Conservation (phyloP, 2,113 vertebrate genomes). For the Merops nubicus region DNA sequence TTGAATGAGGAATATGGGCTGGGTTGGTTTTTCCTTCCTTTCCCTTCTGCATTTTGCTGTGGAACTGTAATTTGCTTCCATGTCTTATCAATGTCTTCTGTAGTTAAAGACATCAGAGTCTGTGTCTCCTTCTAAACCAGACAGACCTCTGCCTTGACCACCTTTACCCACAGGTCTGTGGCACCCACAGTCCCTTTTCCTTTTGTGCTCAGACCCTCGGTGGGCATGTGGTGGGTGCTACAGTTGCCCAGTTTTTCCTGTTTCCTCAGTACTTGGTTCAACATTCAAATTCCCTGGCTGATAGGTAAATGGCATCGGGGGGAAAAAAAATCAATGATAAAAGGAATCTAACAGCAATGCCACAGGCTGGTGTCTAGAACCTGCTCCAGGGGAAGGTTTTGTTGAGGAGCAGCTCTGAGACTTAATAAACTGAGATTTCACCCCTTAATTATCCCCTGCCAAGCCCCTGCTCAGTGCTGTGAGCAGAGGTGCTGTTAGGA, state of each 20-base stretch:
- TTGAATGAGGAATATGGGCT: not conserved
- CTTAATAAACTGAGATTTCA: conserved; percentile 3
- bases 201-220: not conserved
- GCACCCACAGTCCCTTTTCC: fast-evolving
- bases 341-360: not conserved
- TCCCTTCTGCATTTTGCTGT: not conserved
- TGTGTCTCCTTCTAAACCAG: not conserved
- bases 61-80: not conserved
- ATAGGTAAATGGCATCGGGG: not conserved
- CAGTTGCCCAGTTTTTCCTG: not conserved
- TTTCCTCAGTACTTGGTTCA: not conserved
- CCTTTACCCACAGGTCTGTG: not conserved
- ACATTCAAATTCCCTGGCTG: not conserved
- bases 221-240: not conserved
- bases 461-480: not conserved
- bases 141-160: not conserved
- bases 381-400: not conserved
- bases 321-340: not conserved
- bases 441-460: not conserved
- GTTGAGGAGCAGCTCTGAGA: not conserved
- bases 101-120: not conserved
- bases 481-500: not conserved
- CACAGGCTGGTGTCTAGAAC: not conserved
- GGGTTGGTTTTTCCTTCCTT: not conserved
- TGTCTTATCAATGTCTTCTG: not conserved